Conservation (phyloP, 2,797 vertebrate genomes). For the Rhincodon typus region DNA sequence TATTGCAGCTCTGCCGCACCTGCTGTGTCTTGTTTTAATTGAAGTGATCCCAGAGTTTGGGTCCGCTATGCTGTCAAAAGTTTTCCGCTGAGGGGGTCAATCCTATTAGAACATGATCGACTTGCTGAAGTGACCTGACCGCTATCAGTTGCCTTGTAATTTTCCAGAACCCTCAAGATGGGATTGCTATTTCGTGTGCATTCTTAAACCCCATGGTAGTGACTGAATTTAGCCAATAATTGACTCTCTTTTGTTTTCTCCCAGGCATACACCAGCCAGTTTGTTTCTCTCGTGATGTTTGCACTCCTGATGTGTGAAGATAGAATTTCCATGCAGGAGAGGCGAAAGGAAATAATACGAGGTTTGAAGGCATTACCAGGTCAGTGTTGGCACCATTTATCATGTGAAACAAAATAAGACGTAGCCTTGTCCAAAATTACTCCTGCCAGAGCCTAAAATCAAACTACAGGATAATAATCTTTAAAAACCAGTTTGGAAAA, state of each 20-base stretch:
- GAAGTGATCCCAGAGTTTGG: background rate
- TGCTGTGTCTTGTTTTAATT: no score
- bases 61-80: background rate
- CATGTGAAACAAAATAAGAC: no score
- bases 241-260: slow-evolving; percentile 6
- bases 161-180: background rate
- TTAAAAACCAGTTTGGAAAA: background rate
- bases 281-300: slow-evolving; percentile 94
- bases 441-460: background rate
- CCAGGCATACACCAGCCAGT: slow-evolving; percentile 97
- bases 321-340: slow-evolving; percentile 91
- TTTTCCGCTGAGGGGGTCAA: background rate
- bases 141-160: background rate
- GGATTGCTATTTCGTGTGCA: background rate
- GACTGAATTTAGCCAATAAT: background rate
- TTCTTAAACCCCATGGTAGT: background rate
- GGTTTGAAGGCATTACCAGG: slow-evolving; percentile 84
- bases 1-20: no score
- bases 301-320: slow-evolving; percentile 94
- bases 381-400: slow-evolving; percentile 47
- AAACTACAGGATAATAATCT: background rate
- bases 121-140: background rate
- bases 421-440: no score
- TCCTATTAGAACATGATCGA: background rate
- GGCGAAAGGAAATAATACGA: slow-evolving; percentile 86